A percentile compares a stretch with the other conserved stretches of the same genome.
Evolutionary conservation across 2,113 vertebrate genomes (phyloP).

Genomic region (Collichthys lucidus): DNA sequence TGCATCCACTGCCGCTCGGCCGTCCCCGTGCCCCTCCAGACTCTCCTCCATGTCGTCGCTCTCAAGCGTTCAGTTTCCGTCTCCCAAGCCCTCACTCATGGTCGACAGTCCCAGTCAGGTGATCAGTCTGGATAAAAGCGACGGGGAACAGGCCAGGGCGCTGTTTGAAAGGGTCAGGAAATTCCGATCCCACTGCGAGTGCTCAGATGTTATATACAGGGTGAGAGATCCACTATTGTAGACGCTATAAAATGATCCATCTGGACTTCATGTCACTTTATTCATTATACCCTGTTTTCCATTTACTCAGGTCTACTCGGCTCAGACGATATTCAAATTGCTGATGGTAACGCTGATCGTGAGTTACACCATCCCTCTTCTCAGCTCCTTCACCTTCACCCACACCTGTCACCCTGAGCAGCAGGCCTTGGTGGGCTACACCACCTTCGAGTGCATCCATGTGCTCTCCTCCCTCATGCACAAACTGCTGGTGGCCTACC

Average conservation of each 20-base stretch:
- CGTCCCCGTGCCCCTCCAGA: slow-evolving; percentile 74
- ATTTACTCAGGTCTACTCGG: slow-evolving; percentile 82
- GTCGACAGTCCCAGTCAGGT: slow-evolving; percentile 55
- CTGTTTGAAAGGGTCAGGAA: slow-evolving; percentile 87
- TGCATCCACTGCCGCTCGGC: slow-evolving; percentile 34
- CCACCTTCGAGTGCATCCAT: slow-evolving; percentile 85
- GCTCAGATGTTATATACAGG: slow-evolving; percentile 85
- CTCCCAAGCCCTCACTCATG: slow-evolving; percentile 31
- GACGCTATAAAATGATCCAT: background rate
- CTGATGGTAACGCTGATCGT: slow-evolving; percentile 81
- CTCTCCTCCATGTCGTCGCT: slow-evolving; percentile 55
- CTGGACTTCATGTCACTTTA: background rate
- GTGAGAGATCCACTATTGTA: slow-evolving; percentile 54
- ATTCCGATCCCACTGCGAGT: slow-evolving; percentile 85
- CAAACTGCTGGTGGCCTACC: slow-evolving; percentile 84
- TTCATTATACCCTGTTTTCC: background rate
- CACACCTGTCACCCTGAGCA: slow-evolving; percentile 80
- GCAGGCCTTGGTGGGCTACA: slow-evolving; percentile 79
- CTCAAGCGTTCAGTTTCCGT: background rate
- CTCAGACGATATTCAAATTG: slow-evolving; percentile 85
- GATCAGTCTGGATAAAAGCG: slow-evolving; percentile 83
- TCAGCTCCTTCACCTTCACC: slow-evolving; percentile 82
- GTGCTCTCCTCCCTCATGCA: slow-evolving; percentile 84
- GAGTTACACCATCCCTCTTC: slow-evolving; percentile 82
- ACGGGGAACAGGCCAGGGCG: slow-evolving; percentile 85